Evolutionary conservation across 2,797 vertebrate genomes (phyloP), one percentile per base, ranked within the genome.

Genomic region (Heteromormyrus szaboi): DNA sequence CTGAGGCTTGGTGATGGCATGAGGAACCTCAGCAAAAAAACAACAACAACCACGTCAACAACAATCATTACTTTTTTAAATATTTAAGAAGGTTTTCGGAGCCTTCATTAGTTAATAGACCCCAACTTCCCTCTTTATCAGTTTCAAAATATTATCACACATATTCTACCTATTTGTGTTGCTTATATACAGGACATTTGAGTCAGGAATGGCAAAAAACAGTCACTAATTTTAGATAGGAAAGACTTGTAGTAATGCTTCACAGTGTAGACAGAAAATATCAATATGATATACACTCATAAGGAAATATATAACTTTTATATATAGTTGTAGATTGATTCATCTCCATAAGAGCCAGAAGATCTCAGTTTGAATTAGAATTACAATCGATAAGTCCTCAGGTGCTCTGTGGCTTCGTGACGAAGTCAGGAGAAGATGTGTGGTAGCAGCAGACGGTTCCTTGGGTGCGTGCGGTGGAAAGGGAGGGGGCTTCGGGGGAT

Each of bases 401-500:
- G 76, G 76, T 81, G 76, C 41, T 11, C 76, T 46, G 41, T 11
- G 19, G 76, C 19, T 44, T 46, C 11, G 76, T 81, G 41, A 81
- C 41, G 2, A 22, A 46, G 76, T 81, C 37, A 59, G 53, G 79
- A 44, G 50, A 5, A 4, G 17, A 54, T 29, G 54, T 41, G 14
- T 9, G 41, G 54, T 56, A 11, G 33, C 56, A 51, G 9, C 14
- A n/a, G 33, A 2, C 22, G 2, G 22, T 8, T 14, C 25, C 68
- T n/a, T 22, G 51, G 72, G 89, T 46, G 44, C 65, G 19, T 22
- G 59, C 53, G 25, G 48, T 22, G 86, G 81, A 89, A 22, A 88
- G 85, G 89, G 91, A 91, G 90, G 88, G 59, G 89, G 90, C 90
- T 89, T 81, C 19, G 17, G 48, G 76, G 89, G 91, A 87, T 59